Conservation (phyloP, 2,888 invertebrate species). For the Drosophila rellima region DNA sequence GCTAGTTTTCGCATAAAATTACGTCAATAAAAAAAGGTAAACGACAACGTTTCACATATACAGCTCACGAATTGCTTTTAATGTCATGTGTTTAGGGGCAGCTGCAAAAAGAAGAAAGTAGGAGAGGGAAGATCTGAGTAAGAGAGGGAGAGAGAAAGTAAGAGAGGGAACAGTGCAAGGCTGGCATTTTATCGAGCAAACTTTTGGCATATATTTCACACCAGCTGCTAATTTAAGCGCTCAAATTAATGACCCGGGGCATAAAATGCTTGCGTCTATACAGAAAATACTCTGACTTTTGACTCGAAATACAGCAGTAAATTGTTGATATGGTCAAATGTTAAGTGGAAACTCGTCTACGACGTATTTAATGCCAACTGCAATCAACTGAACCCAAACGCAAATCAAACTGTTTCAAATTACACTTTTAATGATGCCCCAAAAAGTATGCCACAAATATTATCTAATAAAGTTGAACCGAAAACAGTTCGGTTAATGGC, state of each 20-base stretch:
- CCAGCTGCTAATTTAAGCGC: conserved; percentile 78
- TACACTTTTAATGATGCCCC: background rate
- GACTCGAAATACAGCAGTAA: conserved; percentile 21
- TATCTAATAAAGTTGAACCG: background rate
- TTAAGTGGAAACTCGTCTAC: conserved; percentile 22
- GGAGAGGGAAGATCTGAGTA: background rate
- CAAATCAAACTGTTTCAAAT: conserved; percentile 1
- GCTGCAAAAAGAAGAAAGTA: no score
- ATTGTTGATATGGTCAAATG: conserved; percentile 40
- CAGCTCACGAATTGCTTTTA: conserved; percentile 34
- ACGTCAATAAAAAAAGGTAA: conserved; percentile 76
- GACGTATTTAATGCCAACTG: conserved; percentile 7
- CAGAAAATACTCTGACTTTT: conserved; percentile 15
- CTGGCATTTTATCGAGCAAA: conserved; percentile 76
- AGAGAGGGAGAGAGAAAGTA: no score
- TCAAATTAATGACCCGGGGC: conserved; percentile 68
- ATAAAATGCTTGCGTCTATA: conserved; percentile 44
- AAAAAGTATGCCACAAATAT: background rate
- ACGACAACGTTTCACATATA: conserved; percentile 42
- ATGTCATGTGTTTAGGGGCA: conserved; percentile 22
- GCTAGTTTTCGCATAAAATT: conserved; percentile 73
- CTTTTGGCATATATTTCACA: conserved; percentile 77
- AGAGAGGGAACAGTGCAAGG: background rate
- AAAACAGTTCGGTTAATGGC: background rate
- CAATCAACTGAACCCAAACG: conserved; percentile 13